phyloP scores from a whole-genome alignment of 2,888 invertebrate species.

The Philaethria dido region DNA sequence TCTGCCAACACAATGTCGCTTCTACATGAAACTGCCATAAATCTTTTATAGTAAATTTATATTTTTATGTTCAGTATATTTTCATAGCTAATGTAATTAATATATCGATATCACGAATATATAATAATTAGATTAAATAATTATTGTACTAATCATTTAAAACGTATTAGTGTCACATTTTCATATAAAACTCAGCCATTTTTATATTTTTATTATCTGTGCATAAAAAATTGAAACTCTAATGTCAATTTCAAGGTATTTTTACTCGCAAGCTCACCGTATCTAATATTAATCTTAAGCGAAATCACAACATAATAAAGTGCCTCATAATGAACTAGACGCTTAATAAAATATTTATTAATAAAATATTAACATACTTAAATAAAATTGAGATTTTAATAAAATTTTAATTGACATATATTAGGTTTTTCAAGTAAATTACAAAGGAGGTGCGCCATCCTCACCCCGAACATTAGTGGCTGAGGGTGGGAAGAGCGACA shows the following conservation, averaged over 20 bases:
- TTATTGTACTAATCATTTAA: not conserved
- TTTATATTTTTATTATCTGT: not conserved
- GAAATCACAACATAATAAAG: slow-evolving; percentile 43
- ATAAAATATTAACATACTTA: slow-evolving; percentile 60
- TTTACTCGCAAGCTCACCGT: slow-evolving; percentile 5
- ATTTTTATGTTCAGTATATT: slow-evolving; percentile 48
- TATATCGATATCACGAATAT: not conserved
- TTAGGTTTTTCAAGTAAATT: slow-evolving; percentile 78
- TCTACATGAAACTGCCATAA: slow-evolving; percentile 64
- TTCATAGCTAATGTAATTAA: not conserved
- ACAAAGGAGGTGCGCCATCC: slow-evolving; percentile 75
- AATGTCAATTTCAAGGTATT: slow-evolving; percentile 12
- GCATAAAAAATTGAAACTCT: not conserved
- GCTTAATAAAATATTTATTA: slow-evolving; percentile 72
- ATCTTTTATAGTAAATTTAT: slow-evolving; percentile 63
- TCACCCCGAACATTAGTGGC: slow-evolving; percentile 73
- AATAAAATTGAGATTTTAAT: slow-evolving; percentile 72
- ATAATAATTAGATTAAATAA: not conserved
- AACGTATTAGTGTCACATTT: not conserved
- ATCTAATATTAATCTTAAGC: slow-evolving; percentile 22
- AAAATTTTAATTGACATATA: slow-evolving; percentile 82
- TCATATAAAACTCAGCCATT: not conserved
- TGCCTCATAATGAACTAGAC: slow-evolving; percentile 41
- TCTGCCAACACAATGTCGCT: slow-evolving; percentile 51
- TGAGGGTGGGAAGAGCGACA: slow-evolving; percentile 70